phyloP scores from a whole-genome alignment of 2,113 vertebrate genomes.

The Mobula hypostoma region DNA sequence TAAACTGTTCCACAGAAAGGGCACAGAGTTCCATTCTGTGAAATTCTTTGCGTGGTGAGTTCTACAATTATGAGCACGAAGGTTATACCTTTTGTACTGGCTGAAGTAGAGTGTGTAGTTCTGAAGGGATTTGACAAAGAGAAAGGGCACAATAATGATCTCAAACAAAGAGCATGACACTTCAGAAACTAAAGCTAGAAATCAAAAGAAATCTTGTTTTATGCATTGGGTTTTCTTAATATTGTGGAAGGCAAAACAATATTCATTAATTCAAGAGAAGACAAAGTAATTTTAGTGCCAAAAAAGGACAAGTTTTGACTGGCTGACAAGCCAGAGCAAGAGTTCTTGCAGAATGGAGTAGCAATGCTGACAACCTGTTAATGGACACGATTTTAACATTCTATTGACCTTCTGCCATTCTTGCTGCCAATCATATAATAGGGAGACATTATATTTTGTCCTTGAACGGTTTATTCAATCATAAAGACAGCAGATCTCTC shows the following conservation, averaged over 20 bases:
- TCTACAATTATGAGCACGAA: background rate
- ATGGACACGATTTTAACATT: background rate
- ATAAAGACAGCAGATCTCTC: too few species aligned
- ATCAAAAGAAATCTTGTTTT: background rate
- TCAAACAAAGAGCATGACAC: background rate
- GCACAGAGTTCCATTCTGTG: too few species aligned
- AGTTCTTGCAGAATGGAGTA: background rate
- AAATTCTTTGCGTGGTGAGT: background rate
- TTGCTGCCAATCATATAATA: too few species aligned
- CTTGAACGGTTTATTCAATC: too few species aligned
- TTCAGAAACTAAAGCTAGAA: background rate
- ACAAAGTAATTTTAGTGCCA: background rate
- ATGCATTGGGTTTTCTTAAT: background rate
- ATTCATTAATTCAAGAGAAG: background rate
- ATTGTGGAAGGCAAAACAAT: background rate
- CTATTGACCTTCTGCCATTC: background rate
- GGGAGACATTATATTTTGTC: too few species aligned
- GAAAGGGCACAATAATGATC: background rate
- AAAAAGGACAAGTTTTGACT: background rate
- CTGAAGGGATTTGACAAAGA: background rate
- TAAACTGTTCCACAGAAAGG: background rate
- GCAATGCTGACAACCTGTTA: background rate
- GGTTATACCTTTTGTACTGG: too few species aligned
- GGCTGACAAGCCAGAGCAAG: background rate
- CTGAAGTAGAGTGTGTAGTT: background rate